phyloP scores from a whole-genome alignment of 1,140 invertebrate species.

The Pseudoatta argentina region DNA sequence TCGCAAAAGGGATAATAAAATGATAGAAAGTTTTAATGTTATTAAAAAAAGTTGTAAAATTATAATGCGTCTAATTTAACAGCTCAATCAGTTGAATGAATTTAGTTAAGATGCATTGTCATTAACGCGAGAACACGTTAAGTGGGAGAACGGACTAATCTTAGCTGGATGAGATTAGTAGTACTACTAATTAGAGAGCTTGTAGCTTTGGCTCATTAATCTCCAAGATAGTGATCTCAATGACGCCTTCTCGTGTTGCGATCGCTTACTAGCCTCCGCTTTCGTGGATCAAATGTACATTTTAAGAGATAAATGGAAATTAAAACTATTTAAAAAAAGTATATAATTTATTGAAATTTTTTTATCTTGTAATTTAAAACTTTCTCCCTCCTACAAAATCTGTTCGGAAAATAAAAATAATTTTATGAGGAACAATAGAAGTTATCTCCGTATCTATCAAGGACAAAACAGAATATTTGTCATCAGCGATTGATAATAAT shows the following conservation, averaged over 20 bases:
- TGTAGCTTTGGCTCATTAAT: slow-evolving; percentile 13
- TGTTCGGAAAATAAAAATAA: background rate
- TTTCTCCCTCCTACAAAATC: background rate
- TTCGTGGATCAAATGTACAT: background rate
- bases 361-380: slow-evolving; percentile 8
- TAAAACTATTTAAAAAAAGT: background rate
- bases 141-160: slow-evolving; percentile 1
- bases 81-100: slow-evolving; percentile 9
- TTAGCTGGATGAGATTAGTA: background rate
- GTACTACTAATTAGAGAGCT: slow-evolving; percentile 16
- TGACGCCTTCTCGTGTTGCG: slow-evolving; percentile 5
- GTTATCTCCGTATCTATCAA: background rate
- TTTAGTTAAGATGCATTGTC: slow-evolving; percentile 7
- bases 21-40: background rate
- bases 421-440: too few relatives aligned
- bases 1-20: background rate
- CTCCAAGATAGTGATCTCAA: slow-evolving; percentile 12
- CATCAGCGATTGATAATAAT: background rate
- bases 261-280: background rate
- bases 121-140: background rate
- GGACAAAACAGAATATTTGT: background rate
- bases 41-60: background rate
- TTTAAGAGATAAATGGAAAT: background rate
- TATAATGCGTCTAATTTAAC: background rate
- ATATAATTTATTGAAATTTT: background rate